Percentiles rank a stretch among this genome's conserved stretches.
phyloP scores from a whole-genome alignment of 1,140 invertebrate genomes.

The Campodea augens region DNA sequence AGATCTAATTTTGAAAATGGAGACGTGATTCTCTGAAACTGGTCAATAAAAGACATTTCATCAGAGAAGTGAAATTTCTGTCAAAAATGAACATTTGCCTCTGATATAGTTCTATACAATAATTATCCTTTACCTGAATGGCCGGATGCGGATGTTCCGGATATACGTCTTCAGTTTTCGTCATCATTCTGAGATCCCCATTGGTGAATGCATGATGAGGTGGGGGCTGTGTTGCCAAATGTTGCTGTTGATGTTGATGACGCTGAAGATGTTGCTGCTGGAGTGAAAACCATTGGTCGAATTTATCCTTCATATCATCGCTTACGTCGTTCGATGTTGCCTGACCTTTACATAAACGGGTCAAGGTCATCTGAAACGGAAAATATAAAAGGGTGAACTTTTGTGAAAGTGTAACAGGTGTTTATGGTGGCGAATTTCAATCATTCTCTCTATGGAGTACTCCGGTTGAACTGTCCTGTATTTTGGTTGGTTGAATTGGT shows the following conservation, averaged over 20 bases:
- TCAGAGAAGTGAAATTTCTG: too few species aligned
- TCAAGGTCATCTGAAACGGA: constrained; percentile 5
- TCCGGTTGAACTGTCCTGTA: too few species aligned
- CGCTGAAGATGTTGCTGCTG: constrained; percentile 32
- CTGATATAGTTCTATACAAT: too few species aligned
- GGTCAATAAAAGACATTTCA: too few species aligned
- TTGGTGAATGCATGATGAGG: constrained; percentile 19
- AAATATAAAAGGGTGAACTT: too few species aligned
- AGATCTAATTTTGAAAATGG: too few species aligned
- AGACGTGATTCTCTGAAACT: too few species aligned
- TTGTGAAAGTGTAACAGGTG: too few species aligned
- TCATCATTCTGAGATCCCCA: background rate
- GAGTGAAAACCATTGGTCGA: constrained; percentile 51
- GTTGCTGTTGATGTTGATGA: constrained; percentile 32
- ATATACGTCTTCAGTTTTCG: constrained; percentile 2
- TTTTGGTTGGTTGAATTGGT: too few species aligned
- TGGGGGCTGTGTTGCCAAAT: constrained; percentile 28
- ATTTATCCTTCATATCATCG: constrained; percentile 52
- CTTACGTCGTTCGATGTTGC: constrained; percentile 33
- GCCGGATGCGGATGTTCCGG: constrained; percentile 9
- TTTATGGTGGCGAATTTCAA: too few species aligned
- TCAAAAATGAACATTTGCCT: too few species aligned
- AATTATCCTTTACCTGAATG: constrained; percentile 11
- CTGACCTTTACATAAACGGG: background rate
- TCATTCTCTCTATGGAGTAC: too few species aligned